Evolutionary conservation across 2,113 vertebrate species (phyloP).

Genomic region (Oncorhynchus tshawytscha): DNA sequence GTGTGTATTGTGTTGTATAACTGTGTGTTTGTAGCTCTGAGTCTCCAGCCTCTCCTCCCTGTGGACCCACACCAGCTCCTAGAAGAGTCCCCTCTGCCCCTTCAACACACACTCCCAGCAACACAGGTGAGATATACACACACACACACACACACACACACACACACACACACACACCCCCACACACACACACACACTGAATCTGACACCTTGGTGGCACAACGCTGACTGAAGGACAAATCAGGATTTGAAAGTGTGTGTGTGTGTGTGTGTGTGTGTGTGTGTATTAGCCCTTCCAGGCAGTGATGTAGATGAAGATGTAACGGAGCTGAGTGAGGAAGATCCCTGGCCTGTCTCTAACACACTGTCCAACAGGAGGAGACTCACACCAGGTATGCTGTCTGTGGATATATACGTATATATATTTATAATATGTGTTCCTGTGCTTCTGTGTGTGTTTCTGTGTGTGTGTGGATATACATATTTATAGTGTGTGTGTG

Average conservation of each 20-base stretch:
- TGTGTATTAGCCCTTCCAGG: constrained; percentile 20
- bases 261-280: constrained; percentile 14
- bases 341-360: constrained; percentile 5
- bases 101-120: not conserved
- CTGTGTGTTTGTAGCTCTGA: not conserved
- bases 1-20: not conserved
- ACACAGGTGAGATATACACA: not conserved
- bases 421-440: too few relatives aligned
- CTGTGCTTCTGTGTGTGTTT: constrained; percentile 8
- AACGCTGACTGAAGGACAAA: too few relatives aligned
- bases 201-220: too few relatives aligned
- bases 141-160: too few relatives aligned
- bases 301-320: constrained; percentile 30
- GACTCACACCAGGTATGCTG: constrained; percentile 37
- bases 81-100: constrained; percentile 16
- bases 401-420: not conserved
- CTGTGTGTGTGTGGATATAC: not conserved
- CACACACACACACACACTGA: too few relatives aligned
- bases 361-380: constrained; percentile 12
- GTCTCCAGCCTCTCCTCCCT: not conserved
- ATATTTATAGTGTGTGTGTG: not conserved
- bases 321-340: constrained; percentile 20
- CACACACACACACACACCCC: too few relatives aligned
- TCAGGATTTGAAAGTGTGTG: too few relatives aligned
- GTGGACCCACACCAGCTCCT: not conserved